These are phyloP conservation scores for Tetrax tetrax DNA, from an alignment of 2,113 vertebrate genomes.

Conservation along the genomic window DNA sequence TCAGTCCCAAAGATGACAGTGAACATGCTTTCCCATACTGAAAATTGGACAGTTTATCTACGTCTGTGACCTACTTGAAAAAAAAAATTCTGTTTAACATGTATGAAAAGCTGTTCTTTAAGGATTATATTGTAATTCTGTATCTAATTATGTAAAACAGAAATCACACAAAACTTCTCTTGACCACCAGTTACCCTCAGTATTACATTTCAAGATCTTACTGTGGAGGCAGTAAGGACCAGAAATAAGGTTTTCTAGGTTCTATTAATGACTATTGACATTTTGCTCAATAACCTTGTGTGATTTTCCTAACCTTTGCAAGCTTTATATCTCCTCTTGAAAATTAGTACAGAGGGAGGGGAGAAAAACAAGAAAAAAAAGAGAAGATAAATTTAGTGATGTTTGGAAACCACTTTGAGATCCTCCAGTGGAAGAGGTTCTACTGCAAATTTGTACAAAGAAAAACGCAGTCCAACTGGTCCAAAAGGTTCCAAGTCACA, in stretches of 20 bases:
- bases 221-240: not conserved
- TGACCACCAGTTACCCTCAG: not conserved
- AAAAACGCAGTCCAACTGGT: not conserved
- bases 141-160: not conserved
- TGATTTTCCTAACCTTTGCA: not conserved
- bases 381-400: not conserved
- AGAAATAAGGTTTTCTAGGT: not conserved
- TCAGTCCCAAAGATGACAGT: not conserved
- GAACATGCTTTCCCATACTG: not conserved
- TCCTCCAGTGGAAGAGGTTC: not conserved
- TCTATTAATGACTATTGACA: not conserved
- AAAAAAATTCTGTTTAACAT: not conserved
- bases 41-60: not conserved
- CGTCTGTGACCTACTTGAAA: not conserved
- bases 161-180: not conserved
- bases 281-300: not conserved
- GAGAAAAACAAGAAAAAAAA: too few relatives aligned
- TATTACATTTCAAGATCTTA: not conserved
- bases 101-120: not conserved
- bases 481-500: not conserved
- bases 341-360: not conserved
- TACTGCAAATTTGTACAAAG: not conserved
- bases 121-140: not conserved
- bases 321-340: not conserved
- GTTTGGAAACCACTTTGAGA: not conserved